Evolutionary conservation across 2,888 invertebrate species (phyloP), one percentile per base, ranked within the genome.

Genomic region (Esperia sulphurella): DNA sequence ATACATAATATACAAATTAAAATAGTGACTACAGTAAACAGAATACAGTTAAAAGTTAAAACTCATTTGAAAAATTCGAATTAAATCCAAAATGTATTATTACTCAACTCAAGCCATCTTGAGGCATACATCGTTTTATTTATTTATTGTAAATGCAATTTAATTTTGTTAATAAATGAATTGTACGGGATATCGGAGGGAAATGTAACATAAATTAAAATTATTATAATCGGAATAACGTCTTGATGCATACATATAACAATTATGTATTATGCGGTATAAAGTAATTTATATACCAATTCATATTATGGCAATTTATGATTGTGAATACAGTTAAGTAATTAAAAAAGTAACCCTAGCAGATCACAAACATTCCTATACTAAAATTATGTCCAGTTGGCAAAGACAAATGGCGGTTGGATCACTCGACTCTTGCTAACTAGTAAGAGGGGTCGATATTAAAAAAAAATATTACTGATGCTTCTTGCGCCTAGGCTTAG

Each of bases 1-100:
- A 84, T 83, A 87, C 71, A 88, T 78, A 87, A 82, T 82, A 87
- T 83, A 87, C 84, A 88, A n/a, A 79, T 83, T 86, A 89, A 75
- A 84, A 75, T 87, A 88, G 77, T 89, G 89, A 89, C 89, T 88
- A 84, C 80, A 80, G 63, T 68, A 75, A n/a, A 79, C 70, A 74
- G 71, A 79, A 79, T 61, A 69, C 62, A 72, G 75, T 77, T 71
- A 69, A 72, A 67, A 63, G 64, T 63, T 71, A 71, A 77, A 79
- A 80, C 70, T 71, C 65, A 72, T 77, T 79, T 66, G 58, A 70
- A 69, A 65, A 68, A 66, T 57, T 59, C 67, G 62, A 77, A 75
- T 73, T 68, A 65, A 72, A 73, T 69, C 65, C 67, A 69, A 70
- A 21, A 67, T 65, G 59, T 65, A 65, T 65, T 65, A 65, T 65